Percentiles rank a stretch among this genome's conserved stretches.
These are phyloP conservation scores for Neolamprologus toae DNA, from an alignment of 2,113 vertebrate genomes.

Conservation along the genomic window DNA sequence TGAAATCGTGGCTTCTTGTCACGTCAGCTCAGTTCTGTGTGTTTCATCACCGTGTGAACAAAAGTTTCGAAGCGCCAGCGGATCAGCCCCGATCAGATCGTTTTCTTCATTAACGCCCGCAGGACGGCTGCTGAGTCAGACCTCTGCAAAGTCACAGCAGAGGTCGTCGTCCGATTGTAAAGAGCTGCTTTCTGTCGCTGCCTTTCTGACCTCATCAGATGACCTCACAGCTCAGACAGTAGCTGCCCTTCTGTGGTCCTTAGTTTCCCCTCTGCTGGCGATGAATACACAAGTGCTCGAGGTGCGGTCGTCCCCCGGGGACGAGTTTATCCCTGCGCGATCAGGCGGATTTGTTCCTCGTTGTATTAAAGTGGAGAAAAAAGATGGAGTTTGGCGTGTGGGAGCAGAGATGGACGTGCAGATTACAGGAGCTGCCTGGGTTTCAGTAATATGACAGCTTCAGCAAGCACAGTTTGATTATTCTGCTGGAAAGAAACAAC, in stretches of 20 bases:
- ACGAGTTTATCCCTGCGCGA: neutral
- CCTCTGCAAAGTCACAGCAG: neutral
- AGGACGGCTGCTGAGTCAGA: neutral
- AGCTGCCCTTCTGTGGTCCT: neutral
- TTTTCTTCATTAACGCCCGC: neutral
- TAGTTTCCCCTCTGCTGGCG: neutral
- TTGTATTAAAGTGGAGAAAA: neutral
- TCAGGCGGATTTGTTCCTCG: neutral
- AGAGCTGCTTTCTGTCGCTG: neutral
- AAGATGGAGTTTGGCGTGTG: neutral
- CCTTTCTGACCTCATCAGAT: neutral
- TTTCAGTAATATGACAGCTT: neutral
- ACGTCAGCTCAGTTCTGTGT: neutral
- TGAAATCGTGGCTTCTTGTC: neutral
- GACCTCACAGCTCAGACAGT: neutral
- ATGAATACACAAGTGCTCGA: neutral
- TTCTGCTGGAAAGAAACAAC: neutral
- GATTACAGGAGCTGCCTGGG: neutral
- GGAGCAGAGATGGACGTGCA: neutral
- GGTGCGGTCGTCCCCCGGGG: neutral
- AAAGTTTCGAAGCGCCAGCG: neutral
- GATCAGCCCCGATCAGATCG: rapidly evolving
- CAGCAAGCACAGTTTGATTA: rapidly evolving
- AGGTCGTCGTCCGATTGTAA: neutral
- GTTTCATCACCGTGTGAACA: neutral